Conservation (phyloP, 2,113 vertebrate species). For the Naja naja region DNA sequence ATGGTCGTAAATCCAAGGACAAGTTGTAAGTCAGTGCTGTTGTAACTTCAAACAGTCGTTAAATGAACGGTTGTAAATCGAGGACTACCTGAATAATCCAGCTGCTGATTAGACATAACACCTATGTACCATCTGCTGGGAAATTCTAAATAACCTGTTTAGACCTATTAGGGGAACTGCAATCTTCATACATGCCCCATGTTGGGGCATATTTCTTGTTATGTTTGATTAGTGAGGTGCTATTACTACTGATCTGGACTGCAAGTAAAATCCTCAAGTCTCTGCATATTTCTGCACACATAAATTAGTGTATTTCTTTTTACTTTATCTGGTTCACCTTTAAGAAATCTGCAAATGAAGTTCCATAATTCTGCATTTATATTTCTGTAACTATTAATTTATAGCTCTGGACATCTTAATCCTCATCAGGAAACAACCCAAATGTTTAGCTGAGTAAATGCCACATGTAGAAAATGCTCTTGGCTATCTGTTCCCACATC, state of each 20-base stretch:
- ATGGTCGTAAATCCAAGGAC: no score
- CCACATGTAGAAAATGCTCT: neutral
- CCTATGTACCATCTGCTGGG: neutral
- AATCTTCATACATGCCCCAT: neutral
- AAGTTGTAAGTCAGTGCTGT: no score
- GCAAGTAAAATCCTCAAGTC: neutral
- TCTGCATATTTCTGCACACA: neutral
- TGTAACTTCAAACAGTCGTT: no score
- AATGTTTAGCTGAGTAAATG: neutral
- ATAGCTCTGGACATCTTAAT: neutral
- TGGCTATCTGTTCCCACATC: neutral
- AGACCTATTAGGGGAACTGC: neutral
- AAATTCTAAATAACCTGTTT: neutral
- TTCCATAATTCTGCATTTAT: neutral
- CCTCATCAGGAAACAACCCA: neutral
- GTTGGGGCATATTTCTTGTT: neutral
- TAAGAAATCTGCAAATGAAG: neutral
- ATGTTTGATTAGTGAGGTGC: neutral
- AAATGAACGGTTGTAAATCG: no score
- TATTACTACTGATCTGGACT: neutral
- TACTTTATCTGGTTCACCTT: neutral
- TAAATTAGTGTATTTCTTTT: neutral
- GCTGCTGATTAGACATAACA: no score
- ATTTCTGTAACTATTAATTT: neutral
- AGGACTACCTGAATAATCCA: no score